Base-by-base conservation (phyloP, 2,888 invertebrate species). In the Drosophila anomelani region DNA sequence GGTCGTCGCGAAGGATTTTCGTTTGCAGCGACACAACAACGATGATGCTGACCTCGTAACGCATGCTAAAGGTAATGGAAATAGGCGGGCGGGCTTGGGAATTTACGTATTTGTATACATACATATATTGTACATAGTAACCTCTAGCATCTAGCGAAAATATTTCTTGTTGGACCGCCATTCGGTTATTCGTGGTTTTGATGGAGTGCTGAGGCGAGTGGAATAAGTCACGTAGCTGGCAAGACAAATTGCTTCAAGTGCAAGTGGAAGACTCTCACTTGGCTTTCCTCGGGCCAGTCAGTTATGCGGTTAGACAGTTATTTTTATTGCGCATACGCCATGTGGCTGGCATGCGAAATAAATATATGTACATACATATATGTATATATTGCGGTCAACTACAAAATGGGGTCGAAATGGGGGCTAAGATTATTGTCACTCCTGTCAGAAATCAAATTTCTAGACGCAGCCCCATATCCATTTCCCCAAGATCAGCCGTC, bases 301-400 rank as follows among this genome's bases (percentile, higher is more conserved):
- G 39, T 62, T 74, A 71, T 80, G 71, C 75, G 49, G 43, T 60
- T 74, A 71, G 78, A 72, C 77, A 77, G 87, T 88, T 84, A 84
- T 88, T 84, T 83, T 88, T 89, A 89, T 89, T 82, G 85, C 88
- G 85, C 89, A 85, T 85, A 85, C 77, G 87, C 63, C 79, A 79
- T 74, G 77, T 61, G 71, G 80, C 68, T 41, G 46, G 71, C 67
- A 68, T 71, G 57, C 46, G 57, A 46, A 70, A 70, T 67, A 70
- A 75, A 76, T 69, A 81, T 81, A 81, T 75, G 23, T 20, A 49
- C 15, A 32, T 13, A 39, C 15, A 32, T 17, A 34, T 32, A 20
- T 17, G 26, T 32, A 34, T 34, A 23, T n/a, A 46, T 49, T 88
- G 79, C 87, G 84, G 85, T 79, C 87, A 87, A 79, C 79, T 81